phyloP scores from a whole-genome alignment of 2,888 invertebrate species.

The Lomographa bimaculata region DNA sequence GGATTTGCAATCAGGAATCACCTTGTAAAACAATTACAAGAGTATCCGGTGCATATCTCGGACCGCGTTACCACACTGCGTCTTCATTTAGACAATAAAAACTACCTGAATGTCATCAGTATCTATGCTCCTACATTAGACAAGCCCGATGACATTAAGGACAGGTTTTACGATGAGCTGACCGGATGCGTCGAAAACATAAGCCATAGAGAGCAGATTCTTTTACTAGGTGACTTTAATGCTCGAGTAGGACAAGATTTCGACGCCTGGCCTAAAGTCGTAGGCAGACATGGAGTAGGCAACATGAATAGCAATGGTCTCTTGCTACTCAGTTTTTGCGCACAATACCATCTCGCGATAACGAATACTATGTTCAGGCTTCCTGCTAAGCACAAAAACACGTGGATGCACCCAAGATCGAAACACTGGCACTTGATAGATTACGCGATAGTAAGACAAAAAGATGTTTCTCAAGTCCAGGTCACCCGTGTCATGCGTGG shows the following conservation, averaged over 20 bases:
- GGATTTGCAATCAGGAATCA: conserved; percentile 28
- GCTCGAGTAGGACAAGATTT: conserved; percentile 8
- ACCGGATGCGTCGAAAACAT: conserved; percentile 1
- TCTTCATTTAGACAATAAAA: conserved; percentile 30
- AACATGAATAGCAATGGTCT: conserved; percentile 36
- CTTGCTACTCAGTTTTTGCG: not conserved
- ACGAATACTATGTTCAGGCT: conserved; percentile 2
- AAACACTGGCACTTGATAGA: not conserved
- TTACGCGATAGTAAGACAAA: not conserved
- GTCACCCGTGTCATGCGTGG: conserved; percentile 1
- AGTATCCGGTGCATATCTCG: conserved; percentile 20
- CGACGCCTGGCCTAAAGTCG: conserved; percentile 25
- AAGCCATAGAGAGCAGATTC: conserved; percentile 1
- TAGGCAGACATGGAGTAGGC: conserved; percentile 37
- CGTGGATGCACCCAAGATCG: conserved; percentile 2
- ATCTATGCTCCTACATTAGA: conserved; percentile 37
- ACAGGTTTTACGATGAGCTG: conserved; percentile 31
- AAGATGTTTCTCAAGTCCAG: not conserved
- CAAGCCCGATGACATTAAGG: conserved; percentile 27
- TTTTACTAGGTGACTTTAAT: conserved; percentile 8
- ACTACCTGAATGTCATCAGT: conserved; percentile 35
- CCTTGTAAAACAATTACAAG: conserved; percentile 10
- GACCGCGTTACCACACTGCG: conserved; percentile 26
- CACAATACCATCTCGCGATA: conserved; percentile 1
- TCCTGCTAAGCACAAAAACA: not conserved